Evolutionary conservation across 2,888 invertebrate species (phyloP).

Genomic region (Ectemnius cavifrons): DNA sequence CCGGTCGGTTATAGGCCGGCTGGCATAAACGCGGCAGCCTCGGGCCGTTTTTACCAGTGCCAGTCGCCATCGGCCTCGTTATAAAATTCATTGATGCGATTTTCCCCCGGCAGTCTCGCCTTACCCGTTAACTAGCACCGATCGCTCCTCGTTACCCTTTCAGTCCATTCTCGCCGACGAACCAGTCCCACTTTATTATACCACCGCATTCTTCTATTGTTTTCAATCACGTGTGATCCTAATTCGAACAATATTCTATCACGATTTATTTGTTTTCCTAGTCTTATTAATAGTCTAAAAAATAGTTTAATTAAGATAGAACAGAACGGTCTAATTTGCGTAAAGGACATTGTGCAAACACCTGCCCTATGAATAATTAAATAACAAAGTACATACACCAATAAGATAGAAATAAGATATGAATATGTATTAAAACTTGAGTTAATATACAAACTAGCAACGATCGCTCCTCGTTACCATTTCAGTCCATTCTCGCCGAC

Average conservation of each 20-base stretch:
- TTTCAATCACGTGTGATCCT: too few relatives aligned
- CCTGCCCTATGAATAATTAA: too few relatives aligned
- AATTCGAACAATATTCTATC: too few relatives aligned
- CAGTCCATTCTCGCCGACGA: conserved; percentile 61
- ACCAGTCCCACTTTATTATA: conserved; percentile 28
- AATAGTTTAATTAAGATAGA: too few relatives aligned
- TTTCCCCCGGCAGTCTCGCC: conserved; percentile 21
- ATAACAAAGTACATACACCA: too few relatives aligned
- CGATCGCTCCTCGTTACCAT: conserved; percentile 62
- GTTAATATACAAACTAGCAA: conserved; percentile 39
- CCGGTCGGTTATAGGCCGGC: conserved; percentile 1
- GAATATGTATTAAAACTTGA: too few relatives aligned
- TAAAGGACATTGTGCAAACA: too few relatives aligned
- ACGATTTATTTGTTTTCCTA: too few relatives aligned
- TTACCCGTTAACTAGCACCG: conserved; percentile 60
- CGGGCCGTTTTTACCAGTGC: conserved; percentile 10
- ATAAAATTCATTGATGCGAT: conserved; percentile 53
- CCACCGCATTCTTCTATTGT: too few relatives aligned
- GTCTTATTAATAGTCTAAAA: too few relatives aligned
- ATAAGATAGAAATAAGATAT: too few relatives aligned
- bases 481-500: conserved; percentile 62
- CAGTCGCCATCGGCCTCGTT: conserved; percentile 31
- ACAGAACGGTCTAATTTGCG: too few relatives aligned
- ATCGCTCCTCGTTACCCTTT: conserved; percentile 63
- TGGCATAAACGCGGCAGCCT: neutral